Base-by-base conservation (phyloP, 2,797 vertebrate genomes). In the Eurystomus glaucurus region DNA sequence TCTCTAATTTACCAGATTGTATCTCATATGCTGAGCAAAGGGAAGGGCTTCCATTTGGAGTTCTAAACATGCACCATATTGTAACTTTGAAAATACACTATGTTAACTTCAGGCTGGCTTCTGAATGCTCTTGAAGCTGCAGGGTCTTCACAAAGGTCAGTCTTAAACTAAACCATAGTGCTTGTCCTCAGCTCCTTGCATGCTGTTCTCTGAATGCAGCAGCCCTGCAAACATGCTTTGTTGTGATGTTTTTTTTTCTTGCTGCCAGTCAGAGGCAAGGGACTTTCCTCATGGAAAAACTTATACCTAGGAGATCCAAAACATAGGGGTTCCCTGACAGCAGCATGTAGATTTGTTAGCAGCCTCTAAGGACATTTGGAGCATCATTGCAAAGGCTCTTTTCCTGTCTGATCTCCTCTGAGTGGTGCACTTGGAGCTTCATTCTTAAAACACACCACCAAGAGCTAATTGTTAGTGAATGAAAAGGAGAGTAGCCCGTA, bases 11-110 rank as follows among this genome's bases (percentile, higher is more conserved):
- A 71, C 76, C 26, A 71, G 57, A 65, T 85, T 93, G 93, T 91
- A 28, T 58, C 45, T 80, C 23, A 3, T 85, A 65, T 29, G 35
- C 86, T 76, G 90, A 94, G 93, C n/a, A 54, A 81, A 92, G 77
- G 79, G 82, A 94, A 87, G 45, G 55, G 71, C 51, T 90, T 95
- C 88, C 71, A 93, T 90, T 85, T 96, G 79, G 86, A 79, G 85
- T 88, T 87, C 62, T 92, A 65, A 72, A 92, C 58, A n/a, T 76
- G 82, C 55, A 39, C 37, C 2, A 1, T 61, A 9, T 37, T 68
- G 71, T 80, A 93, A 79, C 71, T 94, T 96, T 74, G 69, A 62
- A 88, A 94, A 93, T 20, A 39, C 29, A 65, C 41, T 58, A 4
- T 48, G 88, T 95, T 92, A 95, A 68, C 71, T 91, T 94, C 8